A percentile compares a stretch with the other conserved stretches of the same genome.
These are phyloP conservation scores for Torymus texanus DNA, from an alignment of 2,888 invertebrate genomes.

Conservation along the genomic window DNA sequence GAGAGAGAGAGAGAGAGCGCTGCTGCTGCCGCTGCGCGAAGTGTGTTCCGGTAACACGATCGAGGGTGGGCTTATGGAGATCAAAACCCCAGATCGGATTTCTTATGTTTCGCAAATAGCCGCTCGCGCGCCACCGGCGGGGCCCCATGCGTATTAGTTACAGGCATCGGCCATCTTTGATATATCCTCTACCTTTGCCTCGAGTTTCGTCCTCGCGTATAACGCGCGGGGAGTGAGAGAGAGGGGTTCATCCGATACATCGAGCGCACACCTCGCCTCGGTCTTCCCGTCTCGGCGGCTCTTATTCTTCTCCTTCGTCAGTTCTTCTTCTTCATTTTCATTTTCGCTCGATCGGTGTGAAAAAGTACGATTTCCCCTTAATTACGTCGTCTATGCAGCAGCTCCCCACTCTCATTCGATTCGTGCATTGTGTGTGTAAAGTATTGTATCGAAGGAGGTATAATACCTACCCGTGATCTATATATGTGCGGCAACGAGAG, in stretches of 20 bases:
- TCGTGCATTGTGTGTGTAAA: too few relatives aligned
- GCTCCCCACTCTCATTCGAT: too few relatives aligned
- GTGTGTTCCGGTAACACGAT: conserved; percentile 72
- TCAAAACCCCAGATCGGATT: conserved; percentile 73
- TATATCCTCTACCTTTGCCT: conserved; percentile 54
- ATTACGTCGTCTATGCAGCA: not conserved
- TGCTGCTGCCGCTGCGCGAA: conserved; percentile 59
- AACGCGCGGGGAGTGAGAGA: not conserved
- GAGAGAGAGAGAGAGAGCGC: too few relatives aligned
- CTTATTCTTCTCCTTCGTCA: conserved; percentile 20
- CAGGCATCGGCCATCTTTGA: conserved; percentile 72
- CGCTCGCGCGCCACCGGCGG: conserved; percentile 56
- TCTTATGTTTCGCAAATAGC: conserved; percentile 72
- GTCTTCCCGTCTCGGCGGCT: conserved; percentile 29
- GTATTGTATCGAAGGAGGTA: too few relatives aligned
- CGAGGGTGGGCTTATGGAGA: conserved; percentile 74
- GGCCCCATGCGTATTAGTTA: conserved; percentile 70
- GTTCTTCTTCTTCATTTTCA: conserved; percentile 34
- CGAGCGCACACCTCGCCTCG: conserved; percentile 20
- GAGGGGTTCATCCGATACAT: conserved; percentile 52
- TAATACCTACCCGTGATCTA: too few relatives aligned
- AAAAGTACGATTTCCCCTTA: conserved; percentile 42
- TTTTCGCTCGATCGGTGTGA: conserved; percentile 12
- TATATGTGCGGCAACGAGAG: not conserved
- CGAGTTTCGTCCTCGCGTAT: conserved; percentile 61